Evolutionary conservation across 92 coral and sea anemone species (phyloP).

Genomic region (Ricordea florida): DNA sequence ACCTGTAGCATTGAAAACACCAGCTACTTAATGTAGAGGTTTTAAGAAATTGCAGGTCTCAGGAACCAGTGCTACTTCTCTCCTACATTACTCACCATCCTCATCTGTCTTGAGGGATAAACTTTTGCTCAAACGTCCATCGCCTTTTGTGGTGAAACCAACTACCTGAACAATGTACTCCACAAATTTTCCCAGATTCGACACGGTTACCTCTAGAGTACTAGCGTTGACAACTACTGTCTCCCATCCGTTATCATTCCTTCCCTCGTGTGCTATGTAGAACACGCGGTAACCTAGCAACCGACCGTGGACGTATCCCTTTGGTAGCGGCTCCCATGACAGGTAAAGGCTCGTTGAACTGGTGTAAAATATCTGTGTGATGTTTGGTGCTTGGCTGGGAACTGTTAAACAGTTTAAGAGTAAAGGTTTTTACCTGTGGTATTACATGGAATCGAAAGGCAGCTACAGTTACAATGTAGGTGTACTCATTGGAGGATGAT

Average conservation of each 20-base stretch:
- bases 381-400: conserved; percentile 50
- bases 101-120: conserved; percentile 71
- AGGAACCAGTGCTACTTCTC: too few relatives aligned
- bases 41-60: background rate
- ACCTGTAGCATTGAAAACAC: too few relatives aligned
- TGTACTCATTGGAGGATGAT: background rate
- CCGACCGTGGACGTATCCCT: conserved; percentile 71
- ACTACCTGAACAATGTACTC: conserved; percentile 73
- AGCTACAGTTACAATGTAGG: too few relatives aligned
- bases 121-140: conserved; percentile 57
- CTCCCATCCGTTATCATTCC: conserved; percentile 18
- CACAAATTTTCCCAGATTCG: conserved; percentile 62
- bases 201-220: conserved; percentile 3
- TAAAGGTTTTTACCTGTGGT: background rate
- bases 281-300: conserved; percentile 80
- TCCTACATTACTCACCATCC: conserved; percentile 66
- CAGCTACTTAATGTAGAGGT: too few relatives aligned
- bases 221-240: conserved; percentile 45
- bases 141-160: conserved; percentile 73
- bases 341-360: conserved; percentile 70
- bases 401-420: conserved; percentile 61
- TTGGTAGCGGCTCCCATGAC: conserved; percentile 79
- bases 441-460: background rate
- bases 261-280: conserved; percentile 18
- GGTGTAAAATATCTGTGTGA: conserved; percentile 40